Evolutionary conservation across 2,113 vertebrate genomes (phyloP), one percentile per base, ranked within the genome.

Genomic region (Colossoma macropomum): DNA sequence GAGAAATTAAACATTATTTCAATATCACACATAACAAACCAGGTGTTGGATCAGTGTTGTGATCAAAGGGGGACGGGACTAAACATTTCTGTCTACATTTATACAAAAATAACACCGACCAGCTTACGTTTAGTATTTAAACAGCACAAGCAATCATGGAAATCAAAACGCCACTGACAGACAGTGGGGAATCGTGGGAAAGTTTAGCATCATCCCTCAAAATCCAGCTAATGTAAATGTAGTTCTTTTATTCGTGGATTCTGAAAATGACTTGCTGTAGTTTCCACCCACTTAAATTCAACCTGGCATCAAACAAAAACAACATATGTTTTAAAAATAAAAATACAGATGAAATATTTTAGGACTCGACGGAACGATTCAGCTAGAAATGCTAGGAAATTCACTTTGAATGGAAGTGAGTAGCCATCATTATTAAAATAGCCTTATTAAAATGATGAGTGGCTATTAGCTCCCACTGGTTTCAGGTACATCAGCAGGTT

Each of bases 101-200:
- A 90, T 95, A 96, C 92, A 95, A 96, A 94, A 95, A 92, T 93
- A 93, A 95, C 75, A 83, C 30, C 63, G 52, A 86, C 91, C 92
- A 87, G 92, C 90, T 87, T 88, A 89, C 87, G 15, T 87, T 86
- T 89, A 89, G 88, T 90, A 84, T 92, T 92, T 92, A 90, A 87
- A 94, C 92, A 94, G 91, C 92, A 95, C 91, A 83, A 84, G 81
- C 85, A 82, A 89, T 89, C 86, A 80, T 86, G 86, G 83, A 62
- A 86, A 70, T 78, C 73, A 87, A 84, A 82, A 56, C 65, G 77
- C 75, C 86, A 88, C 75, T 70, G 82, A 89, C n/a, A n/a, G 71
- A 69, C 68, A 77, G 59, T 71, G 79, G 70, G 41, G 50, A 81
- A 74, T 45, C 6, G 59, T 75, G 17, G 63, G 80, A 23, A 23